Evolutionary conservation across 2,888 invertebrate genomes (phyloP), one percentile per base, ranked within the genome.

Genomic region (Torymus auratus): DNA sequence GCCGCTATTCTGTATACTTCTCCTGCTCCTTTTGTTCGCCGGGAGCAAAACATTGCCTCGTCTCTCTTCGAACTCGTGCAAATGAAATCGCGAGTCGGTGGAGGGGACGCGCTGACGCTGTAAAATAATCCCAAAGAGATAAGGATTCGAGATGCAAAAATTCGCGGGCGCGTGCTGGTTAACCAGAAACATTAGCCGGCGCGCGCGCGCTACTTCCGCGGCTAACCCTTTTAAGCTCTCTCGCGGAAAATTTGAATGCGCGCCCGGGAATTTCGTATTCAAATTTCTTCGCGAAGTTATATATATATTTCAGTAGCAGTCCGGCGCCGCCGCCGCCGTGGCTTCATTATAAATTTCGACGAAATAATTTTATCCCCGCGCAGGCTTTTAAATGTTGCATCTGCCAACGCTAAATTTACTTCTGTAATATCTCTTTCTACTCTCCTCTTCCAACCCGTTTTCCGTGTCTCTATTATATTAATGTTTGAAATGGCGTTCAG

Each of bases 211-310:
- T n/a, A n/a, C 41, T 41, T 41, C 41, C 41, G 41, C 20, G 65
- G 15, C 61, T 41, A 50, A 55, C 14, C 28, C 56, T 56, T 56
- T 75, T 50, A 50, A 56, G 62, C 60, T 15, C 64, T 41, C 41
- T 41, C 41, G 41, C 41, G 28, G 52, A 50, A 70, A 62, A 70
- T 77, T 77, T 20, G 62, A 77, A 77, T 77, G n/a, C 13, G 55
- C 20, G 17, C 53, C 52, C 60, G 60, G 4, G 17, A 78, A 67
- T 78, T 72, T 67, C 23, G 53, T 71, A 78, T 78, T 78, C 52
- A 78, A 78, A 78, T 78, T 65, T 60, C 71, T 71, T 56, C 7
- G 14, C 53, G 60, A 78, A 78, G 23, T 78, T 55, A 65, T 28
- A 58, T 65, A 65, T 62, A 41, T 41, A 41, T 41, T 41, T 41